phyloP scores from a whole-genome alignment of 1,140 invertebrate genomes.

The Palaemon carinicauda region DNA sequence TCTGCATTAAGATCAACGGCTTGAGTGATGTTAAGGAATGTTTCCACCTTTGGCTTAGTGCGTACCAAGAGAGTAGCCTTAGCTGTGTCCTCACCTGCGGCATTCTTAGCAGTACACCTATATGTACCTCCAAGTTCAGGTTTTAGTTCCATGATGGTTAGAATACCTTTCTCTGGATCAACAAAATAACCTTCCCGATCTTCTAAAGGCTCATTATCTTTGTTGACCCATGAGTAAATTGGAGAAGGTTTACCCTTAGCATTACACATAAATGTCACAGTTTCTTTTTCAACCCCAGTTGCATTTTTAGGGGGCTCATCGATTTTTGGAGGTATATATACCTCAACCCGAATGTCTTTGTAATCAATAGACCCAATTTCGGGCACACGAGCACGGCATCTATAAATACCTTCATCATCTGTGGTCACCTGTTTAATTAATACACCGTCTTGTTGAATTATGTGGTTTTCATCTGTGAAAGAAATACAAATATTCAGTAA shows the following conservation, averaged over 20 bases:
- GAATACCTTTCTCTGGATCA: conserved; percentile 68
- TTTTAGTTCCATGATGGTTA: conserved; percentile 80
- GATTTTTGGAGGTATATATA: conserved; percentile 80
- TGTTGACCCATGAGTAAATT: conserved; percentile 78
- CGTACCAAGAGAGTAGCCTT: conserved; percentile 72
- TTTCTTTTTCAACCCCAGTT: conserved; percentile 81
- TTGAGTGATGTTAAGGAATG: conserved; percentile 78
- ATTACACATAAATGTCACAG: conserved; percentile 76
- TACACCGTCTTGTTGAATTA: conserved; percentile 79
- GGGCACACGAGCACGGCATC: conserved; percentile 81
- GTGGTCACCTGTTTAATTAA: conserved; percentile 80
- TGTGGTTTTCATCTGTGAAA: conserved; percentile 74
- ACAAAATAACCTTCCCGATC: conserved; percentile 44
- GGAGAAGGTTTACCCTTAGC: conserved; percentile 85
- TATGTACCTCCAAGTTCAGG: conserved; percentile 82
- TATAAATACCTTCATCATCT: conserved; percentile 84
- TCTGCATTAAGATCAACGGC: conserved; percentile 72
- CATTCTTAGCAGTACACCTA: conserved; percentile 83
- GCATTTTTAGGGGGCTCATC: conserved; percentile 68
- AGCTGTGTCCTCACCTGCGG: conserved; percentile 73
- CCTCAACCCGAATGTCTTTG: conserved; percentile 80
- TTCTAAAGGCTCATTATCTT: conserved; percentile 48
- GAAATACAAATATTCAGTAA: conserved; percentile 61
- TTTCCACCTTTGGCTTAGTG: conserved; percentile 81
- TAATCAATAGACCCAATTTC: conserved; percentile 80